A percentile compares a stretch with the other conserved stretches of the same genome.
Evolutionary conservation across 2,888 invertebrate species (phyloP).

Genomic region (Ormyrus nitidulus): DNA sequence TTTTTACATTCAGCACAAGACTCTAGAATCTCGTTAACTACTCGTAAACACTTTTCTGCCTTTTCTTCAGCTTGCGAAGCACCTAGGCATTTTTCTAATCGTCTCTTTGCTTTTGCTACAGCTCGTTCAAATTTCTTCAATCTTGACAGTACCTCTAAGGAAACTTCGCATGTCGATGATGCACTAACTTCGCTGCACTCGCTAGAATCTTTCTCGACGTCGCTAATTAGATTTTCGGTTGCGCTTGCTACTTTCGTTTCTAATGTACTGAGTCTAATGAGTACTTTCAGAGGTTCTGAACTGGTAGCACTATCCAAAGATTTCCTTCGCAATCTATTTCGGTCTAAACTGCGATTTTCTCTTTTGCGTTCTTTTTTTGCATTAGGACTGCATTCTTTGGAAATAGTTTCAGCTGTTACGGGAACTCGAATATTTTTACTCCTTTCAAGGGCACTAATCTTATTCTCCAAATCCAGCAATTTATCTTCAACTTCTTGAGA

Average conservation of each 20-base stretch:
- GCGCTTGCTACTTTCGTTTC: constrained; percentile 86
- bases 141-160: constrained; percentile 66
- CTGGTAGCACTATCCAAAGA: constrained; percentile 87
- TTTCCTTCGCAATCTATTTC: constrained; percentile 81
- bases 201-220: constrained; percentile 70
- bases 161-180: constrained; percentile 64
- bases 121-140: constrained; percentile 68
- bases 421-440: constrained; percentile 74
- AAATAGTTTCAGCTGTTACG: constrained; percentile 76
- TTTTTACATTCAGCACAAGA: constrained; percentile 69
- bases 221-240: constrained; percentile 65
- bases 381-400: constrained; percentile 77
- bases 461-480: constrained; percentile 86
- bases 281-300: constrained; percentile 87
- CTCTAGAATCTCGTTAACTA: constrained; percentile 71
- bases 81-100: constrained; percentile 69
- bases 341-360: constrained; percentile 64
- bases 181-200: constrained; percentile 69
- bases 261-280: constrained; percentile 85
- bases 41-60: constrained; percentile 71
- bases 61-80: constrained; percentile 71
- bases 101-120: constrained; percentile 68
- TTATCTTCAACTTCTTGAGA: constrained; percentile 92
- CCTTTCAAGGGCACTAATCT: constrained; percentile 83
- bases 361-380: constrained; percentile 76